Base-by-base conservation (phyloP, 1,140 invertebrate genomes). In the Chironomus striatipennis region DNA sequence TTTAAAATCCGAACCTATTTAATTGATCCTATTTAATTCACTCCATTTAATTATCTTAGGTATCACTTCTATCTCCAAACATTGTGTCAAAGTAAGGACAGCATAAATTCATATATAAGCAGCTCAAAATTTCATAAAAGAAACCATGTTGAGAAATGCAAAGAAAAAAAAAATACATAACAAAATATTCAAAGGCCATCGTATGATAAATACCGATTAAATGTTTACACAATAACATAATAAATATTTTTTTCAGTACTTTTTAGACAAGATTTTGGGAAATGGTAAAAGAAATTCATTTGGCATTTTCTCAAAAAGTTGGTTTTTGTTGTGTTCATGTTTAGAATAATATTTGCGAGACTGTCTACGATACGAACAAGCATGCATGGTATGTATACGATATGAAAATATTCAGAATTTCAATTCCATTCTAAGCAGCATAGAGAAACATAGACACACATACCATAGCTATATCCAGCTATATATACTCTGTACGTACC, bases 211-310 rank as follows among this genome's bases (percentile, higher is more conserved):
- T 57, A 57, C 47, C 47, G 47, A 57, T 12, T 57, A 57, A 57
- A 57, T 57, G 47, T 57, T 57, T 57, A 57, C 47, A 57, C 47
- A 57, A 57, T n/a, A 57, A 57, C 47, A 57, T 57, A 57, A 57
- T 57, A 57, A n/a, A n/a, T 57, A 12, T n/a, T 57, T n/a, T 57
- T 57, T n/a, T 5, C 5, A 57, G 8, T 5, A 12, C 15, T 12
- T n/a, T 57, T 12, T n/a, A 57, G 12, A 57, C n/a, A 57, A 57
- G 47, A 57, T n/a, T 8, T n/a, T 5, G 47, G 15, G n/a, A 15
- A 57, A 15, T 12, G 4, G n/a, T 1, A 57, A 57, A 12, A 57
- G 15, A 47, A 15, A 47, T 47, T 47, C 43, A 47, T 9, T 47
- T 47, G 47, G 12, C 12, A 15, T 12, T 5, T 34, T 34, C 24